Evolutionary conservation across 2,113 vertebrate genomes (phyloP).

Genomic region (Thinocorus orbignyianus): DNA sequence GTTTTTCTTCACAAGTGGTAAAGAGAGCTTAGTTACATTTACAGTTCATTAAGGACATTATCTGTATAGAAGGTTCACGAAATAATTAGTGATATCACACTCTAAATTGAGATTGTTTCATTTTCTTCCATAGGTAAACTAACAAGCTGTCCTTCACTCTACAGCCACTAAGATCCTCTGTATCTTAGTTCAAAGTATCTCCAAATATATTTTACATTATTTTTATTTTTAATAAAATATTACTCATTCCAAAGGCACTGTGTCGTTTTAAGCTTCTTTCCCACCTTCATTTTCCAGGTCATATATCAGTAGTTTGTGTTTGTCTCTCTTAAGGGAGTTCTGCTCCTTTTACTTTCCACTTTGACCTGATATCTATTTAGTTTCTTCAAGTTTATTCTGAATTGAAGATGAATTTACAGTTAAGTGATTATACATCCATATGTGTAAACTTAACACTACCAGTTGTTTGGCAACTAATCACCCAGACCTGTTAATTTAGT

Average conservation of each 20-base stretch:
- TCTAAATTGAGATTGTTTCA: neutral
- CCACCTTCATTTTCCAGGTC: neutral
- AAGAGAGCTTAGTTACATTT: neutral
- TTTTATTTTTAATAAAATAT: neutral
- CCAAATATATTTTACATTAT: neutral
- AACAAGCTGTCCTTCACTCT: neutral
- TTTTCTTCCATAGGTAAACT: neutral
- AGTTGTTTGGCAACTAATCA: neutral
- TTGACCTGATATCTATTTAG: neutral
- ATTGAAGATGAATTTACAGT: neutral
- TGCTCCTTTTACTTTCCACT: neutral
- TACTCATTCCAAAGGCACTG: neutral
- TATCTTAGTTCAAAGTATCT: neutral
- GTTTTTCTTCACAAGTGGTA: neutral
- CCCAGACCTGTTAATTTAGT: neutral
- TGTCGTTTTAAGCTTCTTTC: neutral
- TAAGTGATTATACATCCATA: neutral
- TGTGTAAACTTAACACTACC: neutral
- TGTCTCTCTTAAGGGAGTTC: neutral
- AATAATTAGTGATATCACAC: neutral
- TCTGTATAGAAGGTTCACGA: neutral
- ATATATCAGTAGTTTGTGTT: neutral
- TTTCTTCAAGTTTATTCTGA: neutral
- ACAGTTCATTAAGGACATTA: neutral
- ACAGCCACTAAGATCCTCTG: neutral